Evolutionary conservation across 1,140 invertebrate species (phyloP).

Genomic region (Drosophila carrolli): DNA sequence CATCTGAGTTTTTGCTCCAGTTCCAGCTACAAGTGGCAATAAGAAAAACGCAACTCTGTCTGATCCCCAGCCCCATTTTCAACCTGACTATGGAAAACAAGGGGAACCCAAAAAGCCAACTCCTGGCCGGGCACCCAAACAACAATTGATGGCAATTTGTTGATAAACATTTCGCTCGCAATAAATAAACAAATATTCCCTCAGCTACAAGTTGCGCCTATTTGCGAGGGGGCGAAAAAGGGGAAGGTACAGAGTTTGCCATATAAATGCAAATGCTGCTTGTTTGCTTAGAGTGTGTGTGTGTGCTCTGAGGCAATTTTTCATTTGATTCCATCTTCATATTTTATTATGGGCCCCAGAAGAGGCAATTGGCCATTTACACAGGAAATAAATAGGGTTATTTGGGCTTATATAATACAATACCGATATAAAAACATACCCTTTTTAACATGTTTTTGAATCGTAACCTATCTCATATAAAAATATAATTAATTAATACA

Average conservation of each 20-base stretch:
- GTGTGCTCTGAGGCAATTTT: conserved; percentile 82
- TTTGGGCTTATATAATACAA: not conserved
- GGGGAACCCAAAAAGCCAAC: conserved; percentile 7
- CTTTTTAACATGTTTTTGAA: too few relatives aligned
- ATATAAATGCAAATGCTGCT: conserved; percentile 80
- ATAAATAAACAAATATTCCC: conserved; percentile 83
- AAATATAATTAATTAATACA: too few relatives aligned
- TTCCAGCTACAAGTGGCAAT: conserved; percentile 45
- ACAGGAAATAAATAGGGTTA: not conserved
- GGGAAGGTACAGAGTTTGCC: conserved; percentile 39
- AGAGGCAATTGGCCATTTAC: conserved; percentile 22
- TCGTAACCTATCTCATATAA: too few relatives aligned
- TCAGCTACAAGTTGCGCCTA: conserved; percentile 67
- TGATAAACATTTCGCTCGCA: conserved; percentile 84
- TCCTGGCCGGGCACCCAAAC: conserved; percentile 39
- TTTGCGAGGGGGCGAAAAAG: conserved; percentile 23
- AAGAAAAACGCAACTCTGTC: conserved; percentile 33
- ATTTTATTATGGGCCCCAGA: conserved; percentile 74
- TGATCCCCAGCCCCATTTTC: not conserved
- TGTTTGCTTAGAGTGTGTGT: conserved; percentile 62
- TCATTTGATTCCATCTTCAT: conserved; percentile 84
- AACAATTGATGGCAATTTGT: conserved; percentile 84
- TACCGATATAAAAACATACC: too few relatives aligned
- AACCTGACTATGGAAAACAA: conserved; percentile 17
- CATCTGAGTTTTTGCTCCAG: conserved; percentile 40